Conservation (phyloP, 2,113 vertebrate species). For the Rousettus leschenaultii region DNA sequence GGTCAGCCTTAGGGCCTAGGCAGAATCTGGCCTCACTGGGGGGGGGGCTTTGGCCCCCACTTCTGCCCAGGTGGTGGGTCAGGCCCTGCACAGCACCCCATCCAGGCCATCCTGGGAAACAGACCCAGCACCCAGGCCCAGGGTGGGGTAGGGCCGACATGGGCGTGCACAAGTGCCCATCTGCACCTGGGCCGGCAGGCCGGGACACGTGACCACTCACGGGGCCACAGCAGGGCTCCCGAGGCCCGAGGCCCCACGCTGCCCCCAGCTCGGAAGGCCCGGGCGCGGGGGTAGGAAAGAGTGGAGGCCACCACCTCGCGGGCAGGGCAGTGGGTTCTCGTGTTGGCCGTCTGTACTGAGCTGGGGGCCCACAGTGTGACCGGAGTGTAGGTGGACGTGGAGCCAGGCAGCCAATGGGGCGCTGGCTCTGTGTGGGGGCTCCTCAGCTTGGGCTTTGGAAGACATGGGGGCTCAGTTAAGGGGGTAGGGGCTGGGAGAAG, state of each 20-base stretch:
- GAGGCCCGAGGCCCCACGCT: not conserved
- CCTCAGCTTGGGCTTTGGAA: not conserved
- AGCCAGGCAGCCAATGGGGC: not conserved
- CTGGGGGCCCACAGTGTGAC: not conserved
- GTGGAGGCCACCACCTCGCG: rapidly evolving
- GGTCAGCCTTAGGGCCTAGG: not conserved
- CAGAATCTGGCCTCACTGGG: not conserved
- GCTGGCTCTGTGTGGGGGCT: not conserved
- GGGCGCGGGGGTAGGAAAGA: not conserved
- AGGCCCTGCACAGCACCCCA: not conserved
- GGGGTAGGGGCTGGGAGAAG: not conserved
- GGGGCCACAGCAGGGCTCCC: not conserved
- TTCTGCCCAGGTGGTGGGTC: not conserved
- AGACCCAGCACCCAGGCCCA: rapidly evolving
- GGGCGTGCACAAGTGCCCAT: too few species aligned
- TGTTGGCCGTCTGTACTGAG: too few species aligned
- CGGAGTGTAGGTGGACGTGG: rapidly evolving
- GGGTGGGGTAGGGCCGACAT: not conserved
- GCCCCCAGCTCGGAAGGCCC: not conserved
- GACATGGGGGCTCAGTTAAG: not conserved
- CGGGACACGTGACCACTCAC: not conserved
- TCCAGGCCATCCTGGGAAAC: not conserved
- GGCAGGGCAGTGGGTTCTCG: not conserved
- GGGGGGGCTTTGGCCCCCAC: too few species aligned
- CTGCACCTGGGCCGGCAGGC: not conserved